Evolutionary conservation across 2,888 invertebrate species (phyloP), one percentile per base, ranked within the genome.

Genomic region (Tubulanus polymorphus): DNA sequence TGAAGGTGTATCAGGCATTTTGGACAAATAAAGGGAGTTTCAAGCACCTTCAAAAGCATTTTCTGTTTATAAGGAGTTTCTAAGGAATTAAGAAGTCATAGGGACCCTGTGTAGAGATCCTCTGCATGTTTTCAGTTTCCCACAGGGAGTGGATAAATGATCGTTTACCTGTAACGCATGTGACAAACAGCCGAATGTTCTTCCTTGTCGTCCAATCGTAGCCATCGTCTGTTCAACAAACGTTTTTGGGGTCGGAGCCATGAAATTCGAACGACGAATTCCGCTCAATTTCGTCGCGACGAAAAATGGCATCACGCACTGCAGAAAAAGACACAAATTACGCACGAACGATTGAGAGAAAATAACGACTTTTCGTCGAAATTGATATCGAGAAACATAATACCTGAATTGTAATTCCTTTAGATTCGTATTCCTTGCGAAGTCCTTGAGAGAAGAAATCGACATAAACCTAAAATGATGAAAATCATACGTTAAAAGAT

Each of bases 241-340:
- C 1, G 63, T 60, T 3, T 63, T 62, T 2, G 80, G 74, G 28
- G 65, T 63, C 6, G 80, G 80, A 23, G 72, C 72, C 48, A 73
- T 65, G 30, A 77, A 47, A 28, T 64, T 65, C 10, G 75, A 55
- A 32, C 63, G 69, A 25, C 70, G 68, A 32, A 78, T 64, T 56
- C 69, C 71, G 55, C 69, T 69, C 75, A 81, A 67, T 59, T 93
- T 93, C 0, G 93, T 92, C 25, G 91, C 90, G 0, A 95, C 93
- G 66, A 89, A 91, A 1, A 91, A 93, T 0, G 94, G 94, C 55
- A 88, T 80, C 0, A 94, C 82, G 72, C 89, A 87, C 80, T 94
- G 93, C 3, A 92, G 82, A 3, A 86, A 84, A 26, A 92, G 86
- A 1, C 48, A 48, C 27, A 12, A 25, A 27, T 10, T 5, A 48